Evolutionary conservation across 1,140 invertebrate genomes (phyloP), one percentile per base, ranked within the genome.

Genomic region (Atta texana): DNA sequence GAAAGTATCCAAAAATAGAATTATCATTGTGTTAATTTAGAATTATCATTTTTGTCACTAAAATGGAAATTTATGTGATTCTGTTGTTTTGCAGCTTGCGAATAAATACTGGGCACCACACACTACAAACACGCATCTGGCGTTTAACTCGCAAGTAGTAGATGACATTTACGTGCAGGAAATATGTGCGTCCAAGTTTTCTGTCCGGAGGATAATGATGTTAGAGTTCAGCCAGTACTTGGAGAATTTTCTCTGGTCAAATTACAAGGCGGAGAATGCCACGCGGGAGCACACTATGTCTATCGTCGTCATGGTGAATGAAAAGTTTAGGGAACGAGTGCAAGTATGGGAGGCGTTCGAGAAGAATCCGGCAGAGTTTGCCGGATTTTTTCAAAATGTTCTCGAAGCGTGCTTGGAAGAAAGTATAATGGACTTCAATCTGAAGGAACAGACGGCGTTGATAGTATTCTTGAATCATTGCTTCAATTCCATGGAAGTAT

Each of bases 211-310:
- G 21, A 98, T 99, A 74, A 99, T 99, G 97, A 97, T 99, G 96
- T 95, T 99, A 51, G 99, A 99, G 95, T 99, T 99, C 92, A 99
- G 98, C 92, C 99, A 99, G 91, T 99, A 99, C 95, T 94, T 99
- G 86, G 99, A 99, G 94, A 98, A 98, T 93, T 99, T 98, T 95
- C 94, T 99, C 18, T 99, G 99, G 99, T 98, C 98, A n/a, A 98
- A 99, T 95, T 99, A 98, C 94, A 95, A 96, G 63, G 95, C 96
- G 1, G 95, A 94, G 18, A 96, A 96, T 69, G 97, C 98, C 0
- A 96, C 97, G 0, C 96, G 97, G 87, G 96, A 97, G 3, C 98
- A 99, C 94, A 97, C 99, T 86, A 97, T 99, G 97, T 99, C 99
- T 0, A 99, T 99, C 88, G 97, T 99, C 51, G 97, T 98, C 0